A percentile compares a stretch with the other conserved stretches of the same genome.
Evolutionary conservation across 2,888 invertebrate species (phyloP).

Genomic region (Amblyjoppa fuscipennis): DNA sequence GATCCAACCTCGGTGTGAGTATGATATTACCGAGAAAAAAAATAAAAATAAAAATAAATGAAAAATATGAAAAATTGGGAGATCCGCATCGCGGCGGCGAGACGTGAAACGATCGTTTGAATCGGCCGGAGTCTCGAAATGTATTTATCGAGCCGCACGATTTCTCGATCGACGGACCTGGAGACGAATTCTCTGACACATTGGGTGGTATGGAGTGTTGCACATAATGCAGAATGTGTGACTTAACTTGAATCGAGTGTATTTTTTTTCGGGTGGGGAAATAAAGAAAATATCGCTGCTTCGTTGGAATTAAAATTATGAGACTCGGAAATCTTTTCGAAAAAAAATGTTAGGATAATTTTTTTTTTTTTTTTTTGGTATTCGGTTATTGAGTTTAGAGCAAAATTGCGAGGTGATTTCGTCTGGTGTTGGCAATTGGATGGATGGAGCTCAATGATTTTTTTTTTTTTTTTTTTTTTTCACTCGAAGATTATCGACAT

Average conservation of each 20-base stretch:
- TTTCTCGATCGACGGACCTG: background rate
- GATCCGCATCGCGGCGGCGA: background rate
- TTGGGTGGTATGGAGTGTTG: background rate
- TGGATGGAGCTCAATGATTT: too few relatives aligned
- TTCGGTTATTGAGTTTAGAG: background rate
- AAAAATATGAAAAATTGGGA: constrained; percentile 1
- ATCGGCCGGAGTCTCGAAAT: background rate
- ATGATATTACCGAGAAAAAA: background rate
- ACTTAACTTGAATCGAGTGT: background rate
- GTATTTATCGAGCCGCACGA: background rate
- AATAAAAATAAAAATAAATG: too few relatives aligned
- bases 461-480: too few relatives aligned
- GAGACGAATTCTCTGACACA: background rate
- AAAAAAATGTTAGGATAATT: background rate
- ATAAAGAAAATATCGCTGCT: background rate
- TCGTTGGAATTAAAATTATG: background rate
- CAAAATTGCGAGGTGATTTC: background rate
- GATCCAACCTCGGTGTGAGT: background rate
- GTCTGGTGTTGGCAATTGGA: too few relatives aligned
- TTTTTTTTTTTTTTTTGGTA: background rate
- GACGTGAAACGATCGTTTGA: constrained; percentile 26
- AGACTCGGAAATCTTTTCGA: background rate
- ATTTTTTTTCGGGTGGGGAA: too few relatives aligned
- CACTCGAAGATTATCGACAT: background rate
- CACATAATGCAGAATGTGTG: background rate